Evolutionary conservation across 1,140 invertebrate species (phyloP).

Genomic region (Drepana arcuata): DNA sequence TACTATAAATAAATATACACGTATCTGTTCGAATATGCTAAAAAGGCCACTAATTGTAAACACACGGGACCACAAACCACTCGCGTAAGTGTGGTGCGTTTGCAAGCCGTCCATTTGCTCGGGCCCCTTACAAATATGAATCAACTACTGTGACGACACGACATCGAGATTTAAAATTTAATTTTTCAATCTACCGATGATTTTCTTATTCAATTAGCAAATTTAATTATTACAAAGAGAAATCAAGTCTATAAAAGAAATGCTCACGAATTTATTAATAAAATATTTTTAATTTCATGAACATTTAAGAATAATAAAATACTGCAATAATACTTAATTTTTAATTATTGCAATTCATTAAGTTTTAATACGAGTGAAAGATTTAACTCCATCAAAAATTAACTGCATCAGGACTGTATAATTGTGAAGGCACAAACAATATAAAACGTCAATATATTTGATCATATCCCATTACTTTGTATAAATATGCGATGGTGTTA

Average conservation of each 20-base stretch:
- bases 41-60: constrained; percentile 22
- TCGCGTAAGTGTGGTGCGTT: too few relatives aligned
- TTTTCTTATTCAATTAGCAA: constrained; percentile 9
- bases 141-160: constrained; percentile 28
- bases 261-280: too few relatives aligned
- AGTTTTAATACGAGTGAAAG: constrained; percentile 23
- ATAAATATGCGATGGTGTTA: constrained; percentile 20
- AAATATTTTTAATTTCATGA: too few relatives aligned
- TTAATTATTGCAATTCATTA: constrained; percentile 37
- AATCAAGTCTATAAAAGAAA: constrained; percentile 21
- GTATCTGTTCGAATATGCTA: constrained; percentile 19
- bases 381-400: too few relatives aligned
- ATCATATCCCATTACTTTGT: constrained; percentile 16
- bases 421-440: constrained; percentile 61
- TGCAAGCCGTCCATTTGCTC: constrained; percentile 6
- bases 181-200: constrained; percentile 14
- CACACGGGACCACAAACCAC: constrained; percentile 15
- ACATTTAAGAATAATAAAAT: too few relatives aligned
- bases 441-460: constrained; percentile 41
- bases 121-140: constrained; percentile 18
- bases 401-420: too few relatives aligned
- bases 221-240: constrained; percentile 8
- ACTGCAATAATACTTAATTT: constrained; percentile 26
- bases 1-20: too few relatives aligned
- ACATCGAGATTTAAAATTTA: constrained; percentile 34